Evolutionary conservation across 1,140 invertebrate species (phyloP).

Genomic region (Gonatopus flavifemur): DNA sequence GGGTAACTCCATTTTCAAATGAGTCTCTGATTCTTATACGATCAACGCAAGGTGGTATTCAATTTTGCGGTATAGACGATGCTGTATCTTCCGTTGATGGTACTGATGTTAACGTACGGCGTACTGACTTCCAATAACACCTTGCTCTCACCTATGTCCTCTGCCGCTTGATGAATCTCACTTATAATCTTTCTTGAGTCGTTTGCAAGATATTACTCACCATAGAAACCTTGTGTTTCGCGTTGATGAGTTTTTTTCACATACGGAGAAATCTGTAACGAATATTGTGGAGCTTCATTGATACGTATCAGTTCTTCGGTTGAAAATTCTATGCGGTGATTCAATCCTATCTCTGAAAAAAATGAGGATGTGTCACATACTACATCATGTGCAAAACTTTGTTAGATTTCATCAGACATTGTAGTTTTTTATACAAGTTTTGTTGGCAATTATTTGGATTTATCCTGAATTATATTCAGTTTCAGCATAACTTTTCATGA

Average conservation of each 20-base stretch:
- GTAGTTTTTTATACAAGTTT: too few species aligned
- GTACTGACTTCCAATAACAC: conserved; percentile 67
- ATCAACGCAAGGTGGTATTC: too few species aligned
- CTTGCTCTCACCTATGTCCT: conserved; percentile 72
- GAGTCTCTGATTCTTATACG: too few species aligned
- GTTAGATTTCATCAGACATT: too few species aligned
- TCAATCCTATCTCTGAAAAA: conserved; percentile 74
- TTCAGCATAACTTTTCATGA: too few species aligned
- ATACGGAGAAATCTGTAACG: conserved; percentile 85
- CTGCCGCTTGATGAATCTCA: conserved; percentile 78
- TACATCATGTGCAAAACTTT: too few species aligned
- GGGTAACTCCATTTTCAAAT: too few species aligned
- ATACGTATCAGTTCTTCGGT: conserved; percentile 81
- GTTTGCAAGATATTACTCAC: conserved; percentile 87
- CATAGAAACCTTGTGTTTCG: conserved; percentile 83
- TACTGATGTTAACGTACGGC: conserved; percentile 22
- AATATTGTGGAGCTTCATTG: conserved; percentile 74
- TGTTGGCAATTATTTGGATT: too few species aligned
- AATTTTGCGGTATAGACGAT: conserved; percentile 14
- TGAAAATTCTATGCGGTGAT: conserved; percentile 83
- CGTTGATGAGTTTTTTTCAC: conserved; percentile 87
- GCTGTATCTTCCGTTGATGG: conserved; percentile 1
- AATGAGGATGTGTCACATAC: conserved; percentile 87
- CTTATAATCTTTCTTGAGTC: conserved; percentile 76
- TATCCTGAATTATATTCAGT: too few species aligned